These are phyloP conservation scores for Enchytraeus crypticus DNA, from an alignment of 2,888 invertebrate species.

Conservation along the genomic window DNA sequence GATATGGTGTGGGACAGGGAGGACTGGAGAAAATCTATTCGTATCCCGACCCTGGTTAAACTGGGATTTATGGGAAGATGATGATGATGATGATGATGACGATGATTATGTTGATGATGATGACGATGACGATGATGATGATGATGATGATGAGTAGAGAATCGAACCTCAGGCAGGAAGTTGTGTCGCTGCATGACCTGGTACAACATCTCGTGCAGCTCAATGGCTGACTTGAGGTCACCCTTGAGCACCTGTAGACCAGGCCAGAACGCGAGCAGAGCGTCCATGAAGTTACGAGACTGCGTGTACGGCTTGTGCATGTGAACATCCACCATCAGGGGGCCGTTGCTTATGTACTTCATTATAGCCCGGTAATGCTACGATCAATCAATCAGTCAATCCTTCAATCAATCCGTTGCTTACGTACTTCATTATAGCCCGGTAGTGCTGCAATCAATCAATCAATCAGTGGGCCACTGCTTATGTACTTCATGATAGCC, in stretches of 20 bases:
- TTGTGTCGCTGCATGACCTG: conserved; percentile 96
- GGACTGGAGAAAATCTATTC: too few relatives aligned
- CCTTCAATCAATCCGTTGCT: too few relatives aligned
- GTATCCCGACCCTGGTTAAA: too few relatives aligned
- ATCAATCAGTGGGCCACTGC: conserved; percentile 78
- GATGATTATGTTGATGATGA: too few relatives aligned
- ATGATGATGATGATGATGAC: too few relatives aligned
- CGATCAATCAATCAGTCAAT: not conserved
- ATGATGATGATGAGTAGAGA: too few relatives aligned
- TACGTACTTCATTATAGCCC: not conserved
- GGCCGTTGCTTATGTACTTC: conserved; percentile 93
- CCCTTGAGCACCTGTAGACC: conserved; percentile 62
- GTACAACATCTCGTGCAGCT: conserved; percentile 96
- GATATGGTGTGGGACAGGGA: too few relatives aligned
- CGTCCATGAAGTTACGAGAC: conserved; percentile 93
- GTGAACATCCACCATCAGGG: conserved; percentile 82
- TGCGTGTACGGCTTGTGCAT: conserved; percentile 93
- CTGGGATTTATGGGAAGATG: too few relatives aligned
- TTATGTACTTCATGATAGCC: conserved; percentile 66
- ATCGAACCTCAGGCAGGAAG: conserved; percentile 86
- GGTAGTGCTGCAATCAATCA: not conserved
- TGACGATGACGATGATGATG: too few relatives aligned
- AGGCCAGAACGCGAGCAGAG: conserved; percentile 71
- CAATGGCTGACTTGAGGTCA: conserved; percentile 92
- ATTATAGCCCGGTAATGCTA: conserved; percentile 84